Evolutionary conservation across 1,140 invertebrate species (phyloP).

Genomic region (Chrysopa pallens): DNA sequence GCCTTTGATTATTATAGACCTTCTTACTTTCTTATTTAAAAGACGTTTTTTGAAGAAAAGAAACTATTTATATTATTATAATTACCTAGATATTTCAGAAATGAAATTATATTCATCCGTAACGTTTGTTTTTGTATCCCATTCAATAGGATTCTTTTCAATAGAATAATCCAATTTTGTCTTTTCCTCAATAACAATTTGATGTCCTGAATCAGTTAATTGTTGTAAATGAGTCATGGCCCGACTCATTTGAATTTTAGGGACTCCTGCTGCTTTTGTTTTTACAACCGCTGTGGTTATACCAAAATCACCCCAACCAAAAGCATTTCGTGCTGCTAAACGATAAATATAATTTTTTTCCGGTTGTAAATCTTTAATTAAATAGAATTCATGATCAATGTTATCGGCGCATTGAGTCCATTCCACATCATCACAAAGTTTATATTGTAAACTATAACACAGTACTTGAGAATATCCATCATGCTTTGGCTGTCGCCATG

Average conservation of each 20-base stretch:
- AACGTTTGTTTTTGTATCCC: slow-evolving; percentile 42
- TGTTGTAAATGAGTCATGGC: slow-evolving; percentile 72
- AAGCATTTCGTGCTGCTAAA: slow-evolving; percentile 71
- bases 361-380: slow-evolving; percentile 59
- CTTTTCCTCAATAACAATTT: slow-evolving; percentile 42
- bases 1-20: no score
- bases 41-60: background rate
- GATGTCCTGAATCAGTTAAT: slow-evolving; percentile 59
- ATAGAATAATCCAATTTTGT: slow-evolving; percentile 50
- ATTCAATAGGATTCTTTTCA: slow-evolving; percentile 54
- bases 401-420: slow-evolving; percentile 79
- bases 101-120: slow-evolving; percentile 64
- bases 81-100: slow-evolving; percentile 48
- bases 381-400: slow-evolving; percentile 85
- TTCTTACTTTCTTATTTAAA: no score
- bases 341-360: slow-evolving; percentile 76
- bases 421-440: slow-evolving; percentile 50
- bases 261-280: slow-evolving; percentile 38
- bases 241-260: slow-evolving; percentile 52
- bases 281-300: slow-evolving; percentile 50
- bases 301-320: slow-evolving; percentile 80
- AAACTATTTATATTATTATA: background rate
- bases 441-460: slow-evolving; percentile 72
- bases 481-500: slow-evolving; percentile 73
- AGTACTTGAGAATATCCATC: slow-evolving; percentile 69